Conservation (phyloP, 2,113 vertebrate species). For the Rousettus leschenaultii region DNA sequence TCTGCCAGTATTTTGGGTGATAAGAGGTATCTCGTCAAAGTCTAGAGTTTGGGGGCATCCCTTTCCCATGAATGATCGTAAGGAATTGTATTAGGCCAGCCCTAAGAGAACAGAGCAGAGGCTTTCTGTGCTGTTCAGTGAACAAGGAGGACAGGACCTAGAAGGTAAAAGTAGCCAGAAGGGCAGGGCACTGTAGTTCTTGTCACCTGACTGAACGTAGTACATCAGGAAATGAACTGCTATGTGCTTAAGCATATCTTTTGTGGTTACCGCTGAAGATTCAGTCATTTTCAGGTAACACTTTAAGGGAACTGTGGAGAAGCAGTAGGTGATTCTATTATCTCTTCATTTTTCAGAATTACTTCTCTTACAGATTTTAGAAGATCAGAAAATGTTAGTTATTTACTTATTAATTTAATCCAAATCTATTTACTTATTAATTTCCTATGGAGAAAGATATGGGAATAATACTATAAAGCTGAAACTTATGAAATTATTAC, state of each 20-base stretch:
- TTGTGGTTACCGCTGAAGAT: neutral
- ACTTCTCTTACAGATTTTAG: neutral
- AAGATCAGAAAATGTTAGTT: neutral
- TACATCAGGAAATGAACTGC: neutral
- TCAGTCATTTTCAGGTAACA: neutral
- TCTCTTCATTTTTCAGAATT: neutral
- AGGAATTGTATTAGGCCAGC: neutral
- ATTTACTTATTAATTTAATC: neutral
- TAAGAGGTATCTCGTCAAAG: neutral
- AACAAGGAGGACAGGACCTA: neutral
- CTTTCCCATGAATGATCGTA: neutral
- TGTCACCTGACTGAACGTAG: neutral
- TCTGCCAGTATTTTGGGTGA: neutral
- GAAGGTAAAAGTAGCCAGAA: neutral
- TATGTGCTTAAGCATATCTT: neutral
- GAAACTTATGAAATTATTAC: neutral
- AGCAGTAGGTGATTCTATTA: neutral
- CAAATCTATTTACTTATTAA: neutral
- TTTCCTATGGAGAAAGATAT: neutral
- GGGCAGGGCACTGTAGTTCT: neutral
- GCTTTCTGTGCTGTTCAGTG: neutral
- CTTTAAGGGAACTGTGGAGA: neutral
- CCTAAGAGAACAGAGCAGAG: neutral
- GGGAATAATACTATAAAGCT: neutral
- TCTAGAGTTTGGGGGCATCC: neutral